Percentiles rank a stretch among this genome's conserved stretches.
Evolutionary conservation across 2,113 vertebrate species (phyloP).

Genomic region (Pterocles orientalis): DNA sequence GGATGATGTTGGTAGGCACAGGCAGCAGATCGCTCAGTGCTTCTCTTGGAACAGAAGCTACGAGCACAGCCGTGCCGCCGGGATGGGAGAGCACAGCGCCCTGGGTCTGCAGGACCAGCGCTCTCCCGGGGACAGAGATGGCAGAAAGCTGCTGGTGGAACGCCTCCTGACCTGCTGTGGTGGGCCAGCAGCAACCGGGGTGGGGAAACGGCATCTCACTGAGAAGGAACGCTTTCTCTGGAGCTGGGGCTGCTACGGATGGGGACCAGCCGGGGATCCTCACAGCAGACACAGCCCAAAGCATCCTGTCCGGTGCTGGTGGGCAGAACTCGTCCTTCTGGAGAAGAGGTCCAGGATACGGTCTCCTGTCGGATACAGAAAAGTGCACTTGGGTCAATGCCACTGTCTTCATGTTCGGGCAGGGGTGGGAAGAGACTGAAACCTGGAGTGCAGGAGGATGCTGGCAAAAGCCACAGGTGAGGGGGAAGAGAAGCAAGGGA

Average conservation of each 20-base stretch:
- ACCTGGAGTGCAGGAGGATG: neutral
- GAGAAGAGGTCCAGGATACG: neutral
- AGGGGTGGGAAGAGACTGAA: neutral
- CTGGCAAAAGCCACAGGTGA: neutral
- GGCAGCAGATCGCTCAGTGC: neutral
- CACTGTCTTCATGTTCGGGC: neutral
- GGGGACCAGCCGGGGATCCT: rapidly evolving
- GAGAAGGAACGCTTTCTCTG: neutral
- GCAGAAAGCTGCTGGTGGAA: neutral
- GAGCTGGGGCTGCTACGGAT: neutral
- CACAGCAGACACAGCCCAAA: neutral
- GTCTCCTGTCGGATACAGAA: neutral
- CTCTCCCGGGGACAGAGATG: neutral
- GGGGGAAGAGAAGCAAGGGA: neutral
- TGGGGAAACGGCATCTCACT: neutral
- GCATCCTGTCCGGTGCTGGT: neutral
- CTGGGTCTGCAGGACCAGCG: neutral
- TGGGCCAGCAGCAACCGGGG: rapidly evolving
- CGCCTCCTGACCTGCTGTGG: rapidly evolving
- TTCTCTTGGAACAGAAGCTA: neutral
- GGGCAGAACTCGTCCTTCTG: neutral
- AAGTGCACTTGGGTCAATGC: neutral
- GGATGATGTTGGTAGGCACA: neutral
- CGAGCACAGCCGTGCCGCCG: neutral
- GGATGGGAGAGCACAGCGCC: neutral